Conservation (phyloP, 2,797 vertebrate genomes). For the Mus minutoides region DNA sequence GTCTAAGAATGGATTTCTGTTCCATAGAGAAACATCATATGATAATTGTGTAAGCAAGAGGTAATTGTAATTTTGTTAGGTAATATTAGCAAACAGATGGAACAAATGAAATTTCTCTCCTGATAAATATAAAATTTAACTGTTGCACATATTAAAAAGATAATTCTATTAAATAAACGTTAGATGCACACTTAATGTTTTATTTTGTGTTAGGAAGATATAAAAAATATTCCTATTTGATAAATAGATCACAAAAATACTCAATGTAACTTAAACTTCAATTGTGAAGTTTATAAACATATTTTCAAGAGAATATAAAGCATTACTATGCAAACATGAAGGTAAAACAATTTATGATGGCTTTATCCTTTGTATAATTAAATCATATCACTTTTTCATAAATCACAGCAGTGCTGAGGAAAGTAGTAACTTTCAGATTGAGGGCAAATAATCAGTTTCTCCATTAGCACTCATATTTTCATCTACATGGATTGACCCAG, state of each 20-base stretch:
- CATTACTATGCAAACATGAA: background rate
- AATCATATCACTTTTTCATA: background rate
- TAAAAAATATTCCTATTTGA: slow-evolving; percentile 49
- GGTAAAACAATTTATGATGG: background rate
- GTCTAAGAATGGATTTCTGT: slow-evolving; percentile 30
- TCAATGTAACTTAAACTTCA: slow-evolving; percentile 10
- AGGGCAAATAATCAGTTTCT: background rate
- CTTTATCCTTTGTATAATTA: background rate
- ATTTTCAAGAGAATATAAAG: slow-evolving; percentile 9
- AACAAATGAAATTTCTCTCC: slow-evolving; percentile 62
- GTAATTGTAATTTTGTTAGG: slow-evolving; percentile 65
- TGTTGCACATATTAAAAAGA: slow-evolving; percentile 60
- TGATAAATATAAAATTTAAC: slow-evolving; percentile 74
- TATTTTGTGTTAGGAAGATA: slow-evolving; percentile 33
- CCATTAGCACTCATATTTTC: too few relatives aligned
- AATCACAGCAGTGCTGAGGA: background rate
- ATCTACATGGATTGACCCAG: background rate
- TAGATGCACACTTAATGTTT: slow-evolving; percentile 65
- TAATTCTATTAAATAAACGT: slow-evolving; percentile 68
- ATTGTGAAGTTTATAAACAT: background rate
- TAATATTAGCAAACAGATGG: slow-evolving; percentile 68
- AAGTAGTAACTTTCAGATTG: background rate
- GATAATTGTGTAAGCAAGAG: slow-evolving; percentile 73
- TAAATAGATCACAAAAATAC: slow-evolving; percentile 32
- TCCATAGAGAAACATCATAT: background rate